A percentile compares a stretch with the other conserved stretches of the same genome.
phyloP scores from a whole-genome alignment of 2,888 invertebrate genomes.

The Leptopilina syphax region DNA sequence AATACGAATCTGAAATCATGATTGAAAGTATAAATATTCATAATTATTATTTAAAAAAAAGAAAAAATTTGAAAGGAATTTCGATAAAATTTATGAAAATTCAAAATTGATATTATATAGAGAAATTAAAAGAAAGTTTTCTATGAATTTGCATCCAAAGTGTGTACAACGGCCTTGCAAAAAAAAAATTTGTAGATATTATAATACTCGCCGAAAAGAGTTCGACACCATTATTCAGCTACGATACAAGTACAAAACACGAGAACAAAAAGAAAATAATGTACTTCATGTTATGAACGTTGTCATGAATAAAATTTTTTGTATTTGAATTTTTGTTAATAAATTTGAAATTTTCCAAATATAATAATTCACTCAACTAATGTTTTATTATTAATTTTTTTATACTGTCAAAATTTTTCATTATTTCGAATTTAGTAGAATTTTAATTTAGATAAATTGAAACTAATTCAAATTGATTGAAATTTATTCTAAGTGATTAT shows the following conservation, averaged over 20 bases:
- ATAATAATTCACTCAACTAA: too few relatives aligned
- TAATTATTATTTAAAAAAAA: background rate
- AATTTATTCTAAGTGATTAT: too few relatives aligned
- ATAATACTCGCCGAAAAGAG: constrained; percentile 1
- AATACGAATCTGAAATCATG: too few relatives aligned
- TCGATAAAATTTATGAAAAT: background rate
- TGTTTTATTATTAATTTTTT: too few relatives aligned
- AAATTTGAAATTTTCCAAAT: too few relatives aligned
- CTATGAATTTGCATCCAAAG: background rate
- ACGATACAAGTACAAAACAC: constrained; percentile 14
- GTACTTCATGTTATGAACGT: too few relatives aligned
- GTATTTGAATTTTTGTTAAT: too few relatives aligned
- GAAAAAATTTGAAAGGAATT: background rate
- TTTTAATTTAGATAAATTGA: too few relatives aligned
- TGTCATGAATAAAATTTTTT: too few relatives aligned
- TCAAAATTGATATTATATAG: background rate
- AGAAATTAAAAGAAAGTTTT: background rate
- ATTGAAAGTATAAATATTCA: background rate
- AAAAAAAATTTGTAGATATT: constrained; percentile 8
- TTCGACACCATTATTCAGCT: background rate
- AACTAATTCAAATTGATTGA: too few relatives aligned
- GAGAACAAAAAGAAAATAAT: background rate
- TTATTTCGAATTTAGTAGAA: too few relatives aligned
- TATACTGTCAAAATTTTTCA: too few relatives aligned
- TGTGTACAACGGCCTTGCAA: constrained; percentile 21